These are phyloP conservation scores for Paramuricea clavata DNA, from an alignment of 92 coral and sea anemone genomes.

Conservation along the genomic window DNA sequence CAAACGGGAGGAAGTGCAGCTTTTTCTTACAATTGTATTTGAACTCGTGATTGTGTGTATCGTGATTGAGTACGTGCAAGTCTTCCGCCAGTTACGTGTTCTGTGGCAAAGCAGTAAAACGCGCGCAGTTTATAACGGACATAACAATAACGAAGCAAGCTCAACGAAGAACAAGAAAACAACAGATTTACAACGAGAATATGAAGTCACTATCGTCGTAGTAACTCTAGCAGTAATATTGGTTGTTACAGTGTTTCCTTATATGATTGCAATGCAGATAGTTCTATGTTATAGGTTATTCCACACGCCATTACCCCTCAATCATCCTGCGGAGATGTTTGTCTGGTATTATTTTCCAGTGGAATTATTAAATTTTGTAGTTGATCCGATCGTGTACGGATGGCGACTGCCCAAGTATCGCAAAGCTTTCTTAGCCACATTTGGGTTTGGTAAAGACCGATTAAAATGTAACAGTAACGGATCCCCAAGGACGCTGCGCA, in stretches of 20 bases:
- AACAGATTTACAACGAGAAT: conserved; percentile 31
- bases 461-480: background rate
- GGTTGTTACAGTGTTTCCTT: conserved; percentile 38
- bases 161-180: background rate
- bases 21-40: conserved; percentile 19
- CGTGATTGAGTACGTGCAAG: conserved; percentile 32
- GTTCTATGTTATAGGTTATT: background rate
- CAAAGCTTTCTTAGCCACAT: conserved; percentile 27
- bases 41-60: conserved; percentile 17
- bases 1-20: background rate
- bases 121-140: conserved; percentile 23
- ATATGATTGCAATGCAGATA: conserved; percentile 23
- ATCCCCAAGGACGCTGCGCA: conserved; percentile 11
- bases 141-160: background rate
- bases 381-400: conserved; percentile 38
- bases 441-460: background rate
- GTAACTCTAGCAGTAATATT: conserved; percentile 31
- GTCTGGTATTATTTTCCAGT: conserved; percentile 31
- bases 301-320: background rate
- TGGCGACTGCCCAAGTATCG: conserved; percentile 48
- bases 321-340: background rate
- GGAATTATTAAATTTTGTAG: conserved; percentile 34
- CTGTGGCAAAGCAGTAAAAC: conserved; percentile 36
- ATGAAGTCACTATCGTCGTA: conserved; percentile 31
- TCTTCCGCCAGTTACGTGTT: conserved; percentile 38